Conservation (phyloP, 1,140 invertebrate genomes). For the Calephelis nemesis region DNA sequence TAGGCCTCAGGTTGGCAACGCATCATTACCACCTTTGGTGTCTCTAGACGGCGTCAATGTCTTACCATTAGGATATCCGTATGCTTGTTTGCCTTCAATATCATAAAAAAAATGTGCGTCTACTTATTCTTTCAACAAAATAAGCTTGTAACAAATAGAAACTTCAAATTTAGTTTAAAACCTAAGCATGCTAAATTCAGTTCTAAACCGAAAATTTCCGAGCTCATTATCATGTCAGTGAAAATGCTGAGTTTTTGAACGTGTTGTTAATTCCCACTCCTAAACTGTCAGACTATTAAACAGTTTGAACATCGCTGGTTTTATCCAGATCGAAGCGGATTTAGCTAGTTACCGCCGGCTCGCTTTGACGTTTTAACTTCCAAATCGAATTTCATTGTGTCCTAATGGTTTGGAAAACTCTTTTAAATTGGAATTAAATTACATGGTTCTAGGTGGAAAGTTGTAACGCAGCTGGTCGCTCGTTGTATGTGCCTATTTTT, state of each 20-base stretch:
- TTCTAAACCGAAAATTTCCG: slow-evolving; percentile 18
- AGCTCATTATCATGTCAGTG: slow-evolving; percentile 22
- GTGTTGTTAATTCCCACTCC: slow-evolving; percentile 21
- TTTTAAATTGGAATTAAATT: no score
- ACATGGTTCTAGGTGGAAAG: neutral
- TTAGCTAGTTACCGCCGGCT: slow-evolving; percentile 41
- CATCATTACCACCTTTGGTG: no score
- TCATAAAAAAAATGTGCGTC: neutral
- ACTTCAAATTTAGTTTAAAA: slow-evolving; percentile 7
- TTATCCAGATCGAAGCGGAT: slow-evolving; percentile 38
- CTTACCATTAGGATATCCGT: no score
- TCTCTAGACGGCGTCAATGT: no score
- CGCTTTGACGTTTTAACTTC: slow-evolving; percentile 28
- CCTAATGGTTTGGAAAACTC: neutral
- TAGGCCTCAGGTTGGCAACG: no score
- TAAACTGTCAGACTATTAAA: slow-evolving; percentile 24
- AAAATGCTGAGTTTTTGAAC: slow-evolving; percentile 19
- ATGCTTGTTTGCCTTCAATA: no score
- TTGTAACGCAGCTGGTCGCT: neutral
- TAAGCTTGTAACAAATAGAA: neutral
- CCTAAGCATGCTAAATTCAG: slow-evolving; percentile 4
- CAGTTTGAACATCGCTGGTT: slow-evolving; percentile 23
- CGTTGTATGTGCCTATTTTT: no score
- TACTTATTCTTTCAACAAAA: no score
- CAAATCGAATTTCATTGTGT: neutral